Evolutionary conservation across 2,888 invertebrate species (phyloP).

Genomic region (Galeruca laticollis): DNA sequence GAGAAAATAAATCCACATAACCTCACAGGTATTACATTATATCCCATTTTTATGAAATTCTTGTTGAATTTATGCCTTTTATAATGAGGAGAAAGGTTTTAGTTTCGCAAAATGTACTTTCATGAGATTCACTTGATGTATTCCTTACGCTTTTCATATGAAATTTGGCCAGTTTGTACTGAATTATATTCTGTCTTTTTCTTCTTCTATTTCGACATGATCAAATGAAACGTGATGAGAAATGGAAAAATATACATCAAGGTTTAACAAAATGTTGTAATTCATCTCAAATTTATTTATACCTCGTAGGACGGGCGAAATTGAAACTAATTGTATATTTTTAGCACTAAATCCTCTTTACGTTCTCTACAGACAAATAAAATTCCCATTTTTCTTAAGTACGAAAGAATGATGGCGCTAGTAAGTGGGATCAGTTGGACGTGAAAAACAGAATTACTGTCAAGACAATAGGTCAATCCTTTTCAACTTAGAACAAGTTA

Average conservation of each 20-base stretch:
- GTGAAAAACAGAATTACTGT: slow-evolving; percentile 2
- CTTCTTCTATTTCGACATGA: too few species aligned
- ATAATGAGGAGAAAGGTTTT: background rate
- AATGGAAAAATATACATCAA: background rate
- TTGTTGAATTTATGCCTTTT: background rate
- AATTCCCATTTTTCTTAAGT: background rate
- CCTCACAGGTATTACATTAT: too few species aligned
- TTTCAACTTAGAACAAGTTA: background rate
- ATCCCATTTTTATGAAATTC: too few species aligned
- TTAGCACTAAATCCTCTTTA: background rate
- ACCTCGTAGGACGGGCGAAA: background rate
- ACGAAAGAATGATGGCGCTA: background rate
- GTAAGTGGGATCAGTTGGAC: background rate
- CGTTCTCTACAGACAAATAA: background rate
- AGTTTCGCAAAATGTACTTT: background rate
- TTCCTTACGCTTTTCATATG: background rate
- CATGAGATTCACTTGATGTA: background rate
- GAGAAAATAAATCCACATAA: too few species aligned
- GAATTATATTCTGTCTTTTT: background rate
- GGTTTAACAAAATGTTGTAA: too few species aligned
- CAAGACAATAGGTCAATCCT: background rate
- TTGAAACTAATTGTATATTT: background rate
- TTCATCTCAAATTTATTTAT: too few species aligned
- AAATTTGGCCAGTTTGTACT: background rate
- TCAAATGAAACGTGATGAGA: background rate